Percentiles rank a stretch among this genome's conserved stretches.
phyloP scores from a whole-genome alignment of 2,888 invertebrate species.

The Schizotus pectinicornis region DNA sequence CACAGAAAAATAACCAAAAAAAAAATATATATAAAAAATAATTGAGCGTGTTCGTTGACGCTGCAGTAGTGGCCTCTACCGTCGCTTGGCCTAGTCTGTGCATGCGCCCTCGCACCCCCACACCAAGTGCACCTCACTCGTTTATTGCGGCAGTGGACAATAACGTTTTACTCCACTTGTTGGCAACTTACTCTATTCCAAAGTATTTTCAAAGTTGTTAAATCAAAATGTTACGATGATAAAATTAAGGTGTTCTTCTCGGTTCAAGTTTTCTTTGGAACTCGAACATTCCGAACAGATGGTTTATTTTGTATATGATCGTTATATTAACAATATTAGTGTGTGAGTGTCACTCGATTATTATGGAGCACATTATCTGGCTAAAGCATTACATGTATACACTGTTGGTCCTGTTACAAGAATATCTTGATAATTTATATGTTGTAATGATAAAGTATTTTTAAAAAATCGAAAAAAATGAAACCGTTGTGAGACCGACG shows the following conservation, averaged over 20 bases:
- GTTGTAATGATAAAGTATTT: conserved; percentile 60
- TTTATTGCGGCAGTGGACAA: conserved; percentile 57
- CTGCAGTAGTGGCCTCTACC: conserved; percentile 41
- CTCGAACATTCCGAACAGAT: conserved; percentile 52
- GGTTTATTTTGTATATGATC: conserved; percentile 58
- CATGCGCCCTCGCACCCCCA: conserved; percentile 44
- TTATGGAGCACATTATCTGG: conserved; percentile 61
- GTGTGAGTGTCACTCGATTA: conserved; percentile 54
- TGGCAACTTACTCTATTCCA: conserved; percentile 50
- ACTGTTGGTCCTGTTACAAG: conserved; percentile 61
- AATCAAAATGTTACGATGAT: conserved; percentile 55
- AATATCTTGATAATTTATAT: conserved; percentile 59
- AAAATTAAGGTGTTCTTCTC: conserved; percentile 49
- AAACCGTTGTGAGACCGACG: conserved; percentile 53
- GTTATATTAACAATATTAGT: conserved; percentile 42
- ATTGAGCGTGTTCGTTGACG: conserved; percentile 29
- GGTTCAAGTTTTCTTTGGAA: conserved; percentile 52
- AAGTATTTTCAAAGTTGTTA: conserved; percentile 59
- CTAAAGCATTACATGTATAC: conserved; percentile 60
- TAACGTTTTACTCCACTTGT: conserved; percentile 56
- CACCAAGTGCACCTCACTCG: conserved; percentile 52
- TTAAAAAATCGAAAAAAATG: conserved; percentile 57
- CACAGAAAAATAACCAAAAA: conserved; percentile 3
- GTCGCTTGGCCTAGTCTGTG: conserved; percentile 45
- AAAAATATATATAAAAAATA: conserved; percentile 14